These are phyloP conservation scores for Heliothis peltigera DNA, from an alignment of 2,888 invertebrate species.

Conservation along the genomic window DNA sequence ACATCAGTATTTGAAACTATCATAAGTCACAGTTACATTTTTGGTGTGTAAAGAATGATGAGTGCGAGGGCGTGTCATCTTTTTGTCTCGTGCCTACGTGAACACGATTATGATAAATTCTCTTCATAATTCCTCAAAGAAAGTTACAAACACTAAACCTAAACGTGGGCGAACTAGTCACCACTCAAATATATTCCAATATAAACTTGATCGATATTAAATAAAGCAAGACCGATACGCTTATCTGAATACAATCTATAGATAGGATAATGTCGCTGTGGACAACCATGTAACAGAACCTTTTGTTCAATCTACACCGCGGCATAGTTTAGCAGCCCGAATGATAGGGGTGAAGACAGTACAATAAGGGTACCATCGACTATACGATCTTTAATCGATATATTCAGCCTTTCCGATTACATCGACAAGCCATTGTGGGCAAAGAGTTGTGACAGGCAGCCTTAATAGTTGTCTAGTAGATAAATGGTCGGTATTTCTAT, in stretches of 20 bases:
- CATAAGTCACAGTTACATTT: constrained; percentile 2
- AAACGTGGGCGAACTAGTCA: constrained; percentile 18
- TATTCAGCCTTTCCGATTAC: constrained; percentile 83
- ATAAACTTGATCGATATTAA: constrained; percentile 50
- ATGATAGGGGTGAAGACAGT: constrained; percentile 83
- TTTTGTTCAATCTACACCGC: constrained; percentile 77
- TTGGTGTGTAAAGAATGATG: constrained; percentile 1
- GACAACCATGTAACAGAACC: constrained; percentile 74
- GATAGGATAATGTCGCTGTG: constrained; percentile 71
- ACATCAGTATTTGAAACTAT: not conserved
- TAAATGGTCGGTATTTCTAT: constrained; percentile 52
- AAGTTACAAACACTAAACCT: not conserved
- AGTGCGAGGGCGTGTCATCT: constrained; percentile 1
- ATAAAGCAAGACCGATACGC: constrained; percentile 53
- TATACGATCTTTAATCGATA: constrained; percentile 76
- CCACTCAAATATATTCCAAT: constrained; percentile 41
- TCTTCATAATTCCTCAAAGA: constrained; percentile 6
- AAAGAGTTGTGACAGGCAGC: constrained; percentile 69
- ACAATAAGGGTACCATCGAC: constrained; percentile 84
- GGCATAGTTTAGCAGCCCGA: constrained; percentile 76
- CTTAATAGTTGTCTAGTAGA: constrained; percentile 64
- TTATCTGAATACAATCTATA: constrained; percentile 61
- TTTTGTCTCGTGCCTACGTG: not conserved
- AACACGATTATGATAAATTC: not conserved
- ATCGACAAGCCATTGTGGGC: constrained; percentile 79